Base-by-base conservation (phyloP, 2,797 vertebrate genomes). In the Pogoniulus pusillus region DNA sequence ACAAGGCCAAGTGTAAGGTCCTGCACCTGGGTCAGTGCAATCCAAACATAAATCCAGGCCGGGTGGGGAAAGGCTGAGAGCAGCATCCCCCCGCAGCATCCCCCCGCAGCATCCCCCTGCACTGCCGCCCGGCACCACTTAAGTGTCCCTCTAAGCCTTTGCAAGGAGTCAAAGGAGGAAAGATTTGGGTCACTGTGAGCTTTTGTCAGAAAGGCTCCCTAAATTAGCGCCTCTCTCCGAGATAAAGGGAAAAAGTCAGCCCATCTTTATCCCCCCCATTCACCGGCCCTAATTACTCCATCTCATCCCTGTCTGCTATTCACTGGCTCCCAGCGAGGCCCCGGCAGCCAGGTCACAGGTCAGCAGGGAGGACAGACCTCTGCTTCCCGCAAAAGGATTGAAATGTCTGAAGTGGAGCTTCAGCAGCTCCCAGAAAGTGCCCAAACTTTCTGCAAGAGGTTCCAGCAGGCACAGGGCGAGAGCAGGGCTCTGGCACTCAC, bases 271-370 rank as follows among this genome's bases (percentile, higher is more conserved):
- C 90, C 15, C 41, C 65, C 55, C 72, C 34, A 88, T 93, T 95
- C 92, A 92, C 32, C 27, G 16, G 0, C 47, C 0, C 1, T 83
- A 93, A 91, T 87, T 89, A 91, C 73, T 89, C 87, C 3, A 1
- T 93, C 91, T 93, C 85, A 87, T 85, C 87, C 85, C 75, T 85
- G 82, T 85, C 79, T 64, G 85, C 92, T 77, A 89, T 93, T 95
- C 91, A 79, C 39, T 22, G 51, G 62, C 62, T 91, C 91, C 14
- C 93, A 95, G 88, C 90, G 73, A 84, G 93, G 86, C 41, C 77
- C 82, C n/a, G 0, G 64, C 78, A 60, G 76, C 91, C 80, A 71
- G 88, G 94, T 94, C 94, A 95, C 72, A 76, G 94, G 90, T 94
- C 94, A 92, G 81, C 27, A 4, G 0, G 0, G 69, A 88, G 65